A percentile compares a stretch with the other conserved stretches of the same genome.
Evolutionary conservation across 2,113 vertebrate species (phyloP).

Genomic region (Hemiprocne comata): DNA sequence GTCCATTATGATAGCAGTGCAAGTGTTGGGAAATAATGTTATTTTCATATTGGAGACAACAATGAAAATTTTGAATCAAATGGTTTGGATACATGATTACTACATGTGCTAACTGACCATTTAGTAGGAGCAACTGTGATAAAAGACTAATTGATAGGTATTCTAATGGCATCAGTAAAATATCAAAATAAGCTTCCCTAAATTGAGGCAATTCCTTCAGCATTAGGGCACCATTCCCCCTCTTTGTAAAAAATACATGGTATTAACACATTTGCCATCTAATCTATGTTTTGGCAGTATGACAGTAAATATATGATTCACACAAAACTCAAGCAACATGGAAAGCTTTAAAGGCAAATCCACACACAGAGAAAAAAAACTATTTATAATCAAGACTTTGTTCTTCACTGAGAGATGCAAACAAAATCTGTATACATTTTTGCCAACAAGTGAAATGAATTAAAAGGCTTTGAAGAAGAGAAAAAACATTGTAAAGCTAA

Average conservation of each 20-base stretch:
- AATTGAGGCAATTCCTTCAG: neutral
- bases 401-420: neutral
- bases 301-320: neutral
- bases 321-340: neutral
- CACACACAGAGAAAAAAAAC: neutral
- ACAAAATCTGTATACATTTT: neutral
- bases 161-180: neutral
- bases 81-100: neutral
- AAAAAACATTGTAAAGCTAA: neutral
- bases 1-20: neutral
- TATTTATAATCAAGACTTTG: neutral
- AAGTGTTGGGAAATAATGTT: neutral
- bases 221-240: neutral
- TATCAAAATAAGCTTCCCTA: neutral
- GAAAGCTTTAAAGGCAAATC: neutral
- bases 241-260: neutral
- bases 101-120: neutral
- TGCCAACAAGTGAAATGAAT: neutral
- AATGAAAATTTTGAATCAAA: slow-evolving; percentile 7
- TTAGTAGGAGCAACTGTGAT: neutral
- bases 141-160: neutral
- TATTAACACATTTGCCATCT: neutral
- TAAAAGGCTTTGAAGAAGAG: neutral
- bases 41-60: slow-evolving; percentile 7
- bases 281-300: neutral